Evolutionary conservation across 2,888 invertebrate species (phyloP), one percentile per base, ranked within the genome.

Genomic region (Nudaria mundana): DNA sequence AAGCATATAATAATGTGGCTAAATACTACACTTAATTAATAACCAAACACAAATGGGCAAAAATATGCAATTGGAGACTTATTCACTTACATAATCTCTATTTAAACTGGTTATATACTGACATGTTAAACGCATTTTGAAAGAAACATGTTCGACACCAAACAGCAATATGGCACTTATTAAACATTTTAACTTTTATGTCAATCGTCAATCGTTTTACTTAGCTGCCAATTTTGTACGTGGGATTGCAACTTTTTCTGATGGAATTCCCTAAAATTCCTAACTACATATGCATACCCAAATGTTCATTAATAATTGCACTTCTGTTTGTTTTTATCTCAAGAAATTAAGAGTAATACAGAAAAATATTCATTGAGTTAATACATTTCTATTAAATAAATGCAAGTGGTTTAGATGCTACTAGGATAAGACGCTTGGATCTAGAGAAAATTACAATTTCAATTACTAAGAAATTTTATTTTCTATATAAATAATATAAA

Each of bases 231-330:
- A 48, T 44, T 18, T 30, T 29, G 49, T 54, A 32, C 34, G 35
- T 42, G 47, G 30, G 16, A 44, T 44, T 40, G 49, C 46, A 47
- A 30, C 29, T 37, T 48, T 42, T n/a, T n/a, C n/a, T n/a, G 41
- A 69, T 73, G 78, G 79, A 81, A 82, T 80, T 79, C 77, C 77
- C 77, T 66, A 50, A 67, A 67, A 70, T 75, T 71, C 65, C 62
- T 50, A 31, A 48, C 38, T 51, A 55, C 47, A 23, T 15, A n/a
- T 49, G 47, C 42, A 47, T 36, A 46, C 36, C 24, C n/a, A 14
- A 20, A 37, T 57, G 58, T 63, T 60, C 45, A 60, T 41, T 50
- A 67, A 68, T 75, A 76, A 80, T 76, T 75, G 79, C 84, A 82
- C 82, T 20, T 80, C n/a, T n/a, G n/a, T 81, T 77, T 69, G 73